phyloP scores from a whole-genome alignment of 2,888 invertebrate species.

The Augochlorella aurata region DNA sequence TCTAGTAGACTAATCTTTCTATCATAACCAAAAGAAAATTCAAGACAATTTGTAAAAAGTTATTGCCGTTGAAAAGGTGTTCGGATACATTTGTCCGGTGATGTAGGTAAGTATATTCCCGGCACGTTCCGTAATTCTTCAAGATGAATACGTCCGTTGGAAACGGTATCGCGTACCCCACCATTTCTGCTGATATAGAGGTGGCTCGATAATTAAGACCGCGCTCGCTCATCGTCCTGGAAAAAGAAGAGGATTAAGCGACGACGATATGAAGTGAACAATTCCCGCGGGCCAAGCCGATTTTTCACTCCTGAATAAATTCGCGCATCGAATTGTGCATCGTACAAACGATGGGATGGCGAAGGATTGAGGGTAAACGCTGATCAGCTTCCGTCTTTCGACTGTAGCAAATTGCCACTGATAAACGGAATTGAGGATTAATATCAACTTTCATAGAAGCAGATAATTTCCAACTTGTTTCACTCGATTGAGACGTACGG shows the following conservation, averaged over 20 bases:
- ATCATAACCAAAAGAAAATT: no score
- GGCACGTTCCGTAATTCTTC: conserved; percentile 5
- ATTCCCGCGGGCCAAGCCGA: conserved; percentile 10
- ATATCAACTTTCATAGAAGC: not conserved
- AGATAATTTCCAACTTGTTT: not conserved
- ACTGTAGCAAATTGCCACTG: not conserved
- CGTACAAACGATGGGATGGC: conserved; percentile 9
- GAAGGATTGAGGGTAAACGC: conserved; percentile 4
- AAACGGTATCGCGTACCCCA: not conserved
- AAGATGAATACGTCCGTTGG: not conserved
- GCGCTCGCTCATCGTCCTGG: not conserved
- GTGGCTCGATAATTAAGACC: conserved; percentile 22
- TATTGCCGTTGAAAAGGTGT: not conserved
- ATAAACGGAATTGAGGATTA: not conserved
- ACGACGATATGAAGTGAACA: conserved; percentile 3
- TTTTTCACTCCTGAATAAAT: conserved; percentile 11
- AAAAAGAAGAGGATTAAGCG: conserved; percentile 3
- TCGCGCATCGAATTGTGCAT: not conserved
- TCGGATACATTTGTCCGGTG: not conserved
- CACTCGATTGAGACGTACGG: not conserved
- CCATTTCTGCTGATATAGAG: conserved; percentile 29
- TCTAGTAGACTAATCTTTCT: no score
- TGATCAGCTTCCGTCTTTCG: not conserved
- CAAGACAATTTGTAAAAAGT: no score
- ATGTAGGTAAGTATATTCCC: not conserved